Evolutionary conservation across 2,797 vertebrate species (phyloP), one percentile per base, ranked within the genome.

Genomic region (Sebastes goodei): DNA sequence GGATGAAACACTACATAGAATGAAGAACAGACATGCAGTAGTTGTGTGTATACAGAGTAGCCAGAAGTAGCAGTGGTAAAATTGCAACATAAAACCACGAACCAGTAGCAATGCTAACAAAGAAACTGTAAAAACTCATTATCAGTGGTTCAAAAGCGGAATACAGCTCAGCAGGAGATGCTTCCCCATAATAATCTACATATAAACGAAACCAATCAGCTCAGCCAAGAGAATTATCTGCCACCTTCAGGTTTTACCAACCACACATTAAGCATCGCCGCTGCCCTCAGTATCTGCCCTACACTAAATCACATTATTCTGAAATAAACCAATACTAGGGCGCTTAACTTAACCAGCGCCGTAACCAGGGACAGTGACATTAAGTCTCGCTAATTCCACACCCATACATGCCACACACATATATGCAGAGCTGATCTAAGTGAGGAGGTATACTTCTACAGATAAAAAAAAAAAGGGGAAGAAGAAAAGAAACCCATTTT

Each of bases 301-400:
- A 69, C 80, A 80, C 74, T 78, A 81, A 89, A 90, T 89, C 83
- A 85, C 78, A 63, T 91, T 86, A 90, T 77, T 84, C 79, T 65
- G 71, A 60, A 32, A 38, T 49, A 86, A 86, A 88, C 78, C 74
- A 76, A 78, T 62, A 75, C 65, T 49, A 38, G 73, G 64, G 70
- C 72, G 79, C 87, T 89, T 52, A 84, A 68, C 80, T 86, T 82
- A 88, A 80, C 83, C 79, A 67, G 76, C 0, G 76, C 72, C 72
- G 88, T 73, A 85, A 83, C 77, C 21, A 5, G 65, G 85, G 80
- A 92, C 89, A 84, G 85, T 86, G 88, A 93, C 89, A 90, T 91
- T 89, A 91, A 94, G 86, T 91, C 88, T 38, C 2, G 9, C 76
- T 91, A 92, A 93, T 89, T 92, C 91, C 81, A 79, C 81, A 83